Evolutionary conservation across 2,797 vertebrate genomes (phyloP), one percentile per base, ranked within the genome.

Genomic region (Leptatherina wallacei): DNA sequence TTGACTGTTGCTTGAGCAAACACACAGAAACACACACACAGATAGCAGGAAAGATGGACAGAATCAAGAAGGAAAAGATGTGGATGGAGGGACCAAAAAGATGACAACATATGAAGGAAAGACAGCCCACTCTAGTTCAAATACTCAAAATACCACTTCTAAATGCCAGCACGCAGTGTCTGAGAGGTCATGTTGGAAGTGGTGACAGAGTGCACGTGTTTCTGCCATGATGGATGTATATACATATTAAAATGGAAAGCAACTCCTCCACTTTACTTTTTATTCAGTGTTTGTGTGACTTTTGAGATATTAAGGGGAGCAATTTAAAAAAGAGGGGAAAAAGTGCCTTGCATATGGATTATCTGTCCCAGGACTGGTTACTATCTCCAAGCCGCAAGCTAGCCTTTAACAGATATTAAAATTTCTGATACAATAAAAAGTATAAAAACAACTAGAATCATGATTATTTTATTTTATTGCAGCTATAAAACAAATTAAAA

Each of bases 21-120:
- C 69, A 57, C 13, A 40, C 51, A 51, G 24, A 66, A 20, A 38
- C 47, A 61, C 11, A 49, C 33, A 54, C 29, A 52, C 71, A 81
- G 82, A 83, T 76, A 72, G 69, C 40, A 57, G 61, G 32, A 40
- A 80, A 75, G 73, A 73, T 51, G 64, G 78, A 70, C 55, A 71
- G 72, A 68, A 69, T 70, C 55, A 69, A 73, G 60, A 68, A 63
- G 57, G 57, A 70, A 72, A 64, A 78, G 11, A 61, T 10, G 44
- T 59, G 38, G 29, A 76, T 16, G 30, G 40, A 64, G 2, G 38
- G 47, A 57, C 16, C n/a, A 38, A 80, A 70, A 55, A 73, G 59
- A 75, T 71, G 73, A 42, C 32, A 80, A 13, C 6, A 29, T 18
- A 30, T 44, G 40, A 12, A 27, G 67, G 30, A 35, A 74, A 65